Conservation (phyloP, 2,797 vertebrate species). For the Chiropotes sagulatus region DNA sequence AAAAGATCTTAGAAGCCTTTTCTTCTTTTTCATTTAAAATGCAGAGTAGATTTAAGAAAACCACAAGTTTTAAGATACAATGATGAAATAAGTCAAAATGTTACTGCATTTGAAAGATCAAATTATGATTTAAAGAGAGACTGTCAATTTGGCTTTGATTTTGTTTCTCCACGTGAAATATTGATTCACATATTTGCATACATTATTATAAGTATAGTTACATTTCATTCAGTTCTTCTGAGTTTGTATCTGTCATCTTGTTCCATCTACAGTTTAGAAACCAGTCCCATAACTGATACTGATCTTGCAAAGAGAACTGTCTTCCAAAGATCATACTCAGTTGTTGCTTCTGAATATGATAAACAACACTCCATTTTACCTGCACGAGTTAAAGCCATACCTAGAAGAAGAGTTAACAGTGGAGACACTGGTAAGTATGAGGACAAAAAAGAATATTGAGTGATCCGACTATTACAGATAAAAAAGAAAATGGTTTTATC, state of each 20-base stretch:
- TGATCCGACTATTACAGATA: background rate
- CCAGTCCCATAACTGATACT: conserved; percentile 98
- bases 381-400: conserved; percentile 97
- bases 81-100: conserved; percentile 30
- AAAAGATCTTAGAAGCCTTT: background rate
- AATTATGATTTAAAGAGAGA: background rate
- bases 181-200: background rate
- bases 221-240: background rate
- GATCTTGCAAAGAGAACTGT: conserved; percentile 98
- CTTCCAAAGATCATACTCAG: conserved; percentile 98
- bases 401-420: conserved; percentile 97
- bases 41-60: conserved; percentile 36
- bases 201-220: background rate
- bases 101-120: conserved; percentile 27
- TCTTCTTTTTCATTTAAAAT: conserved; percentile 35
- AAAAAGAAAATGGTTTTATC: background rate
- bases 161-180: background rate
- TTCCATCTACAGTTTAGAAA: conserved; percentile 91
- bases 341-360: conserved; percentile 99
- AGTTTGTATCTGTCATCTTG: background rate
- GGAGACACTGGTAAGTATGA: conserved; percentile 93
- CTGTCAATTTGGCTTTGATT: conserved; percentile 25
- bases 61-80: background rate
- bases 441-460: background rate
- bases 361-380: conserved; percentile 97